phyloP scores from a whole-genome alignment of 2,888 invertebrate genomes.

The Epirrhoe alternata region DNA sequence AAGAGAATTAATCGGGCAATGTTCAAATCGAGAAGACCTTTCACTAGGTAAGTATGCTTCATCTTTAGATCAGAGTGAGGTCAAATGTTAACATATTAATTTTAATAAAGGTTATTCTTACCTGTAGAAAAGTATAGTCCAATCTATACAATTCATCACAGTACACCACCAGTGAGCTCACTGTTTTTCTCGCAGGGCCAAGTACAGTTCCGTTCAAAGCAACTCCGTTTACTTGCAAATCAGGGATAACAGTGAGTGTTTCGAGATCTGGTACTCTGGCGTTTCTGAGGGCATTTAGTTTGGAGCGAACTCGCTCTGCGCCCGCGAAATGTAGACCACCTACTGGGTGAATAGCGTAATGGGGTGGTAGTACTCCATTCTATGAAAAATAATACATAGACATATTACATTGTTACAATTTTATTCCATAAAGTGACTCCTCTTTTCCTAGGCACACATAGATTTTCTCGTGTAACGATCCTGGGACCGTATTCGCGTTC shows the following conservation, averaged over 20 bases:
- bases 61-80: too few relatives aligned
- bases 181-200: conserved; percentile 41
- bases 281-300: conserved; percentile 57
- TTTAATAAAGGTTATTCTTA: neutral
- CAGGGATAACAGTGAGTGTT: conserved; percentile 52
- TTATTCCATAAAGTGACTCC: neutral
- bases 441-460: too few relatives aligned
- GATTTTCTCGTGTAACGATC: too few relatives aligned
- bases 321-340: conserved; percentile 76
- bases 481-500: too few relatives aligned
- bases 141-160: conserved; percentile 86
- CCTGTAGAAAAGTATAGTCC: conserved; percentile 87
- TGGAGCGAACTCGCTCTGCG: conserved; percentile 71
- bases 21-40: too few relatives aligned
- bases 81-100: too few relatives aligned
- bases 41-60: too few relatives aligned
- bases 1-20: too few relatives aligned
- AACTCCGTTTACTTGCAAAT: conserved; percentile 41
- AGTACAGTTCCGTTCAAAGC: conserved; percentile 23
- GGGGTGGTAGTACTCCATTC: conserved; percentile 63
- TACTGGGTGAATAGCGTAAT: conserved; percentile 70
- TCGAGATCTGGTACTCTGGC: conserved; percentile 47
- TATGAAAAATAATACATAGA: conserved; percentile 42
- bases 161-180: conserved; percentile 83
- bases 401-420: neutral